Evolutionary conservation across 2,797 vertebrate genomes (phyloP).

Genomic region (Tolypeutes matacus): DNA sequence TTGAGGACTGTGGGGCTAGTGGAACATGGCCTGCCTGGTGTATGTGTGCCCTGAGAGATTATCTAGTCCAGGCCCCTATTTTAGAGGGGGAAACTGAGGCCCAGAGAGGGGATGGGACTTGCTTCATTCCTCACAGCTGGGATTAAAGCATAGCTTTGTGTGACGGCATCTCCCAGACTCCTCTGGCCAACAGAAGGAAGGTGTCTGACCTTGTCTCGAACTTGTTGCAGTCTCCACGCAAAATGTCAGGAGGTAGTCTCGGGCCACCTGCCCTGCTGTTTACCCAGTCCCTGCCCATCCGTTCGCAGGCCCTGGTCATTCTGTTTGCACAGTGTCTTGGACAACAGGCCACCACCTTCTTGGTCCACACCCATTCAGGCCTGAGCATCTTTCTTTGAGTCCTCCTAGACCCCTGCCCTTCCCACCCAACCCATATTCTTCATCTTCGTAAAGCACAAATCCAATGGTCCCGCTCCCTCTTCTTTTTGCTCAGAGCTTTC

Average conservation of each 20-base stretch:
- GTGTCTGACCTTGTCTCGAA: not conserved
- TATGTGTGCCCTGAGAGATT: not conserved
- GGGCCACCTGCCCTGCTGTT: not conserved
- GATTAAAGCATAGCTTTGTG: not conserved
- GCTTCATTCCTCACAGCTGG: not conserved
- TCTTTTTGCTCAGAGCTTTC: not conserved
- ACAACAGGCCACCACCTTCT: not conserved
- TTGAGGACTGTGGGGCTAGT: not conserved
- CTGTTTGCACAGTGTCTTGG: not conserved
- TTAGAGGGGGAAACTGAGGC: conserved; percentile 11
- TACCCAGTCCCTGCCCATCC: not conserved
- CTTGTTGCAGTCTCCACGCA: not conserved
- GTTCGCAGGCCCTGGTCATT: not conserved
- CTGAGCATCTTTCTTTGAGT: not conserved
- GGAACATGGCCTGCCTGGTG: not conserved
- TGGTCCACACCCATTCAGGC: not conserved
- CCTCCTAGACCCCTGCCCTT: not conserved
- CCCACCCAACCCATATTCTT: not conserved
- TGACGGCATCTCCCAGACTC: not conserved
- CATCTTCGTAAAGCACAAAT: not conserved
- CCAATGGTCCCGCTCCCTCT: not conserved
- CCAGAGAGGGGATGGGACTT: not conserved
- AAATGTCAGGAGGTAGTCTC: not conserved
- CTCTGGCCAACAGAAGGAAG: not conserved
- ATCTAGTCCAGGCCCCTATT: not conserved